Percentiles rank a stretch among this genome's conserved stretches.
Conservation (phyloP, 2,797 vertebrate genomes). For the Enteromius treurensis region DNA sequence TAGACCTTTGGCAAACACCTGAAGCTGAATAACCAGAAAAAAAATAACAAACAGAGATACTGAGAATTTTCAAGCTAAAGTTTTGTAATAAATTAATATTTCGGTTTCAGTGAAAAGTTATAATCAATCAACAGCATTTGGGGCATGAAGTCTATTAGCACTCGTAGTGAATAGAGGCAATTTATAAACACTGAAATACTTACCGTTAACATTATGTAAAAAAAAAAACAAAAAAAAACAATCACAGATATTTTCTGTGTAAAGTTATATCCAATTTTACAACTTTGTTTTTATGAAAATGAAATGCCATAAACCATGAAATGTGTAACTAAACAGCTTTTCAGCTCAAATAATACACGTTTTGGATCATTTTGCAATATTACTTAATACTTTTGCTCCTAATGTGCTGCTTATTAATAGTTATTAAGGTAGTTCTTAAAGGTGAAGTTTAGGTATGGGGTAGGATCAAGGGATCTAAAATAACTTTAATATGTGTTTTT, state of each 20-base stretch:
- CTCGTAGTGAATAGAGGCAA: not conserved
- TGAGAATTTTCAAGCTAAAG: not conserved
- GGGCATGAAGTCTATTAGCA: not conserved
- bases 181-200: not conserved
- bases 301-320: not conserved
- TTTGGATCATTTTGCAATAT: not conserved
- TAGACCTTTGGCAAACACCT: conserved; percentile 32
- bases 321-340: not conserved
- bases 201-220: not conserved
- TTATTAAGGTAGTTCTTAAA: not conserved
- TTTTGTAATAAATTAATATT: not conserved
- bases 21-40: conserved; percentile 20
- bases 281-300: not conserved
- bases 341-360: not conserved
- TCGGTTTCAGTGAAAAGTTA: not conserved
- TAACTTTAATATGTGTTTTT: not conserved
- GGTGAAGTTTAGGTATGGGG: no score
- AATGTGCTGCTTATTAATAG: not conserved
- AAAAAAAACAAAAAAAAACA: not conserved
- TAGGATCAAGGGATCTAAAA: not conserved
- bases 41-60: not conserved
- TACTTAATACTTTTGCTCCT: not conserved
- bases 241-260: not conserved
- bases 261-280: not conserved
- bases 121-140: not conserved